These are phyloP conservation scores for Ganaspis sp. DNA, from an alignment of 1,140 invertebrate species.

Conservation along the genomic window DNA sequence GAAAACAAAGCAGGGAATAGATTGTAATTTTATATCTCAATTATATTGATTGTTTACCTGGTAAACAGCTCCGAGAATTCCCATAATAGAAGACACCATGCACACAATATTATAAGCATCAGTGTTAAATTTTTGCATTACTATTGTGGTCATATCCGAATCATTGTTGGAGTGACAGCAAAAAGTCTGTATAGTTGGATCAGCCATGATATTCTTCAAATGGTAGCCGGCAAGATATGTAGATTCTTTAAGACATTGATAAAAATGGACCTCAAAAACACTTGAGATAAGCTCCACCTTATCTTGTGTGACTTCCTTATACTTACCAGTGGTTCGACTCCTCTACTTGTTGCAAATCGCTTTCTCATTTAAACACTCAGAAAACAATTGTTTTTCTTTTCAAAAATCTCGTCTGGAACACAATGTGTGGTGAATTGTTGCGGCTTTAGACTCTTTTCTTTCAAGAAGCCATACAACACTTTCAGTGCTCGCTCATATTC, in stretches of 20 bases:
- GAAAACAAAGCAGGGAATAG: not conserved
- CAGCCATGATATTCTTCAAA: conserved; percentile 79
- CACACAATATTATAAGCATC: conserved; percentile 84
- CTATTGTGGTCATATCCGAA: conserved; percentile 78
- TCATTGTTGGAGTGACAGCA: conserved; percentile 83
- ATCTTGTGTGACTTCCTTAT: conserved; percentile 36
- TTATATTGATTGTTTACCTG: conserved; percentile 78
- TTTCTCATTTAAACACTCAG: not conserved
- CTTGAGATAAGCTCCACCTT: conserved; percentile 48
- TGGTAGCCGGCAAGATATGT: conserved; percentile 22
- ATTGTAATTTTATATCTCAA: not conserved
- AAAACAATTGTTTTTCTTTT: not conserved
- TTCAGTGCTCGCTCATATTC: conserved; percentile 5
- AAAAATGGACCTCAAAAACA: conserved; percentile 34
- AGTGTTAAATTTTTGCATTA: conserved; percentile 83
- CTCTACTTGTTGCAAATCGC: not conserved
- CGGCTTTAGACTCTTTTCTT: not conserved
- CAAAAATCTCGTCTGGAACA: not conserved
- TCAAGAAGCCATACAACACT: not conserved
- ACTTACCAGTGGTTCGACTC: conserved; percentile 12
- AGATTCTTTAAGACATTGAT: conserved; percentile 42
- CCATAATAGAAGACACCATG: conserved; percentile 83
- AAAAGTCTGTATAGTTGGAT: conserved; percentile 88
- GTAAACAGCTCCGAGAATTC: conserved; percentile 84
- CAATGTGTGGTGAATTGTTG: conserved; percentile 1